Conservation (phyloP, 2,797 vertebrate genomes). For the Malurus splendens region DNA sequence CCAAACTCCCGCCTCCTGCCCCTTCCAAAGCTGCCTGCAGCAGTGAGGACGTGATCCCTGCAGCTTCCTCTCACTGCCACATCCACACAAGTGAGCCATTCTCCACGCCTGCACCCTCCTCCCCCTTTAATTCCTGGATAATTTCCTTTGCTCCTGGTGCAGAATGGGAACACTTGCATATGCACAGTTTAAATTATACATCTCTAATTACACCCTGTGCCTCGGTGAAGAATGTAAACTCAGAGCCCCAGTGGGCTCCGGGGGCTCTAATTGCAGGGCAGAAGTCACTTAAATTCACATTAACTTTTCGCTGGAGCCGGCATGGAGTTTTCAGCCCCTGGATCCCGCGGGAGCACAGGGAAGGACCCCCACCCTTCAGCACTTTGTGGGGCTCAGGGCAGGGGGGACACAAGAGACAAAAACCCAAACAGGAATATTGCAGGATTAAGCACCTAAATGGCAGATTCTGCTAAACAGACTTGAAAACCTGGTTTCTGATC, state of each 20-base stretch:
- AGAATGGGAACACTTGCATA: conserved; percentile 47
- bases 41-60: background rate
- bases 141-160: conserved; percentile 51
- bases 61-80: conserved; percentile 20
- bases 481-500: background rate
- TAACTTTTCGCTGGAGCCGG: background rate
- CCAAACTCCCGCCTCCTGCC: fast-evolving
- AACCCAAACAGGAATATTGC: background rate
- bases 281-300: conserved; percentile 53
- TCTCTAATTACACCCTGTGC: conserved; percentile 55
- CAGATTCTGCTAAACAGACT: background rate
- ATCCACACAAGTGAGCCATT: conserved; percentile 48
- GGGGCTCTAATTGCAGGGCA: conserved; percentile 59
- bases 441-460: background rate
- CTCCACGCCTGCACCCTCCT: background rate
- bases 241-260: conserved; percentile 40
- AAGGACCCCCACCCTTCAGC: background rate
- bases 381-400: background rate
- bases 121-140: conserved; percentile 54
- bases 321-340: background rate
- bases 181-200: conserved; percentile 50
- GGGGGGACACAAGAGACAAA: background rate
- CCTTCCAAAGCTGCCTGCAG: background rate
- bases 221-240: conserved; percentile 52
- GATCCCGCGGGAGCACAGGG: background rate